These are phyloP conservation scores for Eubucco bourcierii DNA, from an alignment of 2,113 vertebrate genomes.

Conservation along the genomic window DNA sequence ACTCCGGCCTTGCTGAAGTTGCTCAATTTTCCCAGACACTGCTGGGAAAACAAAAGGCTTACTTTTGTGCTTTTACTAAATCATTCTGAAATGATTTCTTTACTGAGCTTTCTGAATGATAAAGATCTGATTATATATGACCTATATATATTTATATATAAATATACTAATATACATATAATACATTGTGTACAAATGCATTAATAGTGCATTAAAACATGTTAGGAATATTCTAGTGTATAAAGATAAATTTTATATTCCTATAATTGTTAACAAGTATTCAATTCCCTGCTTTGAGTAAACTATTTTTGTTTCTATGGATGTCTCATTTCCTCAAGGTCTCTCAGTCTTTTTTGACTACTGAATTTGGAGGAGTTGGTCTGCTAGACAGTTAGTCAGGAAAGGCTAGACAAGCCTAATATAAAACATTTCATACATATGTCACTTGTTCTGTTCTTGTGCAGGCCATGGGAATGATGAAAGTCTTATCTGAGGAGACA, in stretches of 20 bases:
- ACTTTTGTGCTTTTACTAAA: not conserved
- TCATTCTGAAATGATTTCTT: not conserved
- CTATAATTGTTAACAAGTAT: not conserved
- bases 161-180: not conserved
- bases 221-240: not conserved
- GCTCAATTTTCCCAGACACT: not conserved
- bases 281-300: not conserved
- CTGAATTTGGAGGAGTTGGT: not conserved
- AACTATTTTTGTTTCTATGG: conserved; percentile 19
- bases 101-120: not conserved
- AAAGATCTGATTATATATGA: not conserved
- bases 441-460: not conserved
- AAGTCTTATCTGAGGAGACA: not conserved
- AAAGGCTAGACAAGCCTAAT: not conserved
- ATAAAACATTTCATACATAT: not conserved
- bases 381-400: not conserved
- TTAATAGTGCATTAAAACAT: not conserved
- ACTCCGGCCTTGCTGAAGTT: not conserved
- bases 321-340: conserved; percentile 12
- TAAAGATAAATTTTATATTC: not conserved
- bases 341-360: not conserved
- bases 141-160: not conserved
- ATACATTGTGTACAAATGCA: not conserved
- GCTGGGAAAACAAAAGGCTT: not conserved
- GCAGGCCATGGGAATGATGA: not conserved